A percentile compares a stretch with the other conserved stretches of the same genome.
These are phyloP conservation scores for Varecia variegata DNA, from an alignment of 2,797 vertebrate species.

Conservation along the genomic window DNA sequence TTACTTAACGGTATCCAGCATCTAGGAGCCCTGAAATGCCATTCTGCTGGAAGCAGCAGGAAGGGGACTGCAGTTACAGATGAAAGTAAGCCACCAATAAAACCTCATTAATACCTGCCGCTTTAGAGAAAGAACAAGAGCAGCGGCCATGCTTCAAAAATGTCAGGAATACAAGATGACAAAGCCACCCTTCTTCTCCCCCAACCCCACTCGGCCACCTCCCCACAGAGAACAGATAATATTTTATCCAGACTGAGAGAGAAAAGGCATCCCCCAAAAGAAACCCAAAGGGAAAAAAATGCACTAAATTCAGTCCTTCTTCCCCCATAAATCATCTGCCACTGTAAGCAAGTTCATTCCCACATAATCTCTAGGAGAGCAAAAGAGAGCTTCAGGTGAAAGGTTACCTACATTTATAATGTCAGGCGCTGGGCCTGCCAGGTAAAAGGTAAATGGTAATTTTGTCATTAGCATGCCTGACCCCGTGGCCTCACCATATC, in stretches of 20 bases:
- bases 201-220: background rate
- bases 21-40: background rate
- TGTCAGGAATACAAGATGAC: background rate
- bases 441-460: conserved; percentile 89
- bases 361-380: conserved; percentile 73
- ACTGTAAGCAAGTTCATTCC: conserved; percentile 70
- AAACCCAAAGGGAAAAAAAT: background rate
- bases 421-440: conserved; percentile 82
- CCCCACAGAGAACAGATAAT: background rate
- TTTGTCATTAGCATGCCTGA: conserved; percentile 90
- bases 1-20: background rate
- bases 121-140: background rate
- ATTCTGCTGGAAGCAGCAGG: background rate
- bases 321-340: conserved; percentile 60
- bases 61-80: background rate
- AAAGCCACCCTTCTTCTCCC: background rate
- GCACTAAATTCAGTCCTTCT: background rate
- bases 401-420: conserved; percentile 89
- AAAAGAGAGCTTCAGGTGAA: conserved; percentile 85
- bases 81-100: conserved; percentile 23
- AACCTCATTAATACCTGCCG: conserved; percentile 50
- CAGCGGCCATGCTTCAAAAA: background rate
- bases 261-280: background rate
- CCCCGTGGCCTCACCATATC: conserved; percentile 83
- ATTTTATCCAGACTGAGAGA: background rate